A percentile compares a stretch with the other conserved stretches of the same genome.
phyloP scores from a whole-genome alignment of 2,113 vertebrate genomes.

The Channa argus region DNA sequence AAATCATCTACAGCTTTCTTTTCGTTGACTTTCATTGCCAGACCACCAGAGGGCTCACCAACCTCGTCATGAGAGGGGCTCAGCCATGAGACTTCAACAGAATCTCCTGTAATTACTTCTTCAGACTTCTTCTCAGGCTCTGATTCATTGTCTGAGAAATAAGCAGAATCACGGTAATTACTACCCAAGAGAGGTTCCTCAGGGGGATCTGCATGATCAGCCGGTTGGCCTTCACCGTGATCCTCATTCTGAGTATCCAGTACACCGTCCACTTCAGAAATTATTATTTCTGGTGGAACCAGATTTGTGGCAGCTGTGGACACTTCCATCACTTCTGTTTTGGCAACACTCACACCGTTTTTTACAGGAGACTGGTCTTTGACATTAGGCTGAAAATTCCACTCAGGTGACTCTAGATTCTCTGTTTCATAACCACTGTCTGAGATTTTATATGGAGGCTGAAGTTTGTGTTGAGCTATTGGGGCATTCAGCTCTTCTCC shows the following conservation, averaged over 20 bases:
- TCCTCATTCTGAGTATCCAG: conserved; percentile 57
- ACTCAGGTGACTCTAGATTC: conserved; percentile 97
- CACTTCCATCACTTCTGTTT: conserved; percentile 59
- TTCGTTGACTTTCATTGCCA: background rate
- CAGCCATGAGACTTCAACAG: conserved; percentile 53
- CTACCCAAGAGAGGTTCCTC: conserved; percentile 76
- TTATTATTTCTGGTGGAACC: conserved; percentile 87
- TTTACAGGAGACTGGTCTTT: conserved; percentile 78
- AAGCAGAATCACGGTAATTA: conserved; percentile 94
- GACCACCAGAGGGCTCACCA: background rate
- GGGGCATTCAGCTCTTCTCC: conserved; percentile 67
- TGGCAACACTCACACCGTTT: conserved; percentile 32
- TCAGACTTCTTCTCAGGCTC: conserved; percentile 92
- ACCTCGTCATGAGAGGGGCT: conserved; percentile 25
- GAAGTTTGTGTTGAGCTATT: conserved; percentile 83
- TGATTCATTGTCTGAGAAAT: conserved; percentile 97
- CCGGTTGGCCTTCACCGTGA: conserved; percentile 32
- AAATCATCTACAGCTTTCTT: conserved; percentile 36
- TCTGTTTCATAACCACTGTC: conserved; percentile 98
- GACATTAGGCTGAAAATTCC: conserved; percentile 88
- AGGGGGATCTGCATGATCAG: conserved; percentile 40
- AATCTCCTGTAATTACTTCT: conserved; percentile 65
- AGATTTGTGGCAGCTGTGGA: conserved; percentile 10
- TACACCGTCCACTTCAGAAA: conserved; percentile 85
- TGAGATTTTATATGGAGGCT: conserved; percentile 92